Conservation (phyloP, 2,113 vertebrate genomes). For the Austrofundulus limnaeus region DNA sequence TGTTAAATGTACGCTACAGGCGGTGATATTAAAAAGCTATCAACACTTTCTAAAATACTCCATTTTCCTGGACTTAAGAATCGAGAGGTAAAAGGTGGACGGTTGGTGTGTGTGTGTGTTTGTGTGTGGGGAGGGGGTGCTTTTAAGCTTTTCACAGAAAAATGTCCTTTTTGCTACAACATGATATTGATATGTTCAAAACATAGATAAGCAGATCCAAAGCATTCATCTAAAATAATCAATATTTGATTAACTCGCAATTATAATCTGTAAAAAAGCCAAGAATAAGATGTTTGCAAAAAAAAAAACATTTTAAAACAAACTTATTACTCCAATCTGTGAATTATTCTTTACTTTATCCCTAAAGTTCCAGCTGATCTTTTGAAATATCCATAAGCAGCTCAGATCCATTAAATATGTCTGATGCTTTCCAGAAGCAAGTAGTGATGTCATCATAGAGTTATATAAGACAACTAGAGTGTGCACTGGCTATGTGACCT, state of each 20-base stretch:
- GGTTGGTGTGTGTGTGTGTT: too few species aligned
- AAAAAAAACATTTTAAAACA: background rate
- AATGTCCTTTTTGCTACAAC: slow-evolving; percentile 10
- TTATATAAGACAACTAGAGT: too few species aligned
- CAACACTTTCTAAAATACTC: slow-evolving; percentile 66
- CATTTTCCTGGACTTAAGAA: slow-evolving; percentile 52
- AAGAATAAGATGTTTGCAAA: slow-evolving; percentile 15
- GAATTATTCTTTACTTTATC: slow-evolving; percentile 41
- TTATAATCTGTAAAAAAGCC: background rate
- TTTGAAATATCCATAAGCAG: slow-evolving; percentile 56
- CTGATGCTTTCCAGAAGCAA: slow-evolving; percentile 36
- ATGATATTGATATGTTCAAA: background rate
- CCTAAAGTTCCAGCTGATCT: slow-evolving; percentile 27
- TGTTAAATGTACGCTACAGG: slow-evolving; percentile 70
- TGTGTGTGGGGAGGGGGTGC: background rate
- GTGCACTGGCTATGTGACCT: too few species aligned
- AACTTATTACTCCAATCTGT: slow-evolving; percentile 5
- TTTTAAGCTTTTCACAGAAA: slow-evolving; percentile 20
- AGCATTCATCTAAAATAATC: background rate
- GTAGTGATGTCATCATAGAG: background rate
- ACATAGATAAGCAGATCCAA: background rate
- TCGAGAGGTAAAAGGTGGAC: slow-evolving; percentile 23
- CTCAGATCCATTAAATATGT: slow-evolving; percentile 66
- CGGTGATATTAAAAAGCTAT: slow-evolving; percentile 80
- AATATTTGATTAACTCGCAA: slow-evolving; percentile 15